A percentile compares a stretch with the other conserved stretches of the same genome.
These are phyloP conservation scores for Lacanobia oleracea DNA, from an alignment of 2,888 invertebrate species.

Conservation along the genomic window DNA sequence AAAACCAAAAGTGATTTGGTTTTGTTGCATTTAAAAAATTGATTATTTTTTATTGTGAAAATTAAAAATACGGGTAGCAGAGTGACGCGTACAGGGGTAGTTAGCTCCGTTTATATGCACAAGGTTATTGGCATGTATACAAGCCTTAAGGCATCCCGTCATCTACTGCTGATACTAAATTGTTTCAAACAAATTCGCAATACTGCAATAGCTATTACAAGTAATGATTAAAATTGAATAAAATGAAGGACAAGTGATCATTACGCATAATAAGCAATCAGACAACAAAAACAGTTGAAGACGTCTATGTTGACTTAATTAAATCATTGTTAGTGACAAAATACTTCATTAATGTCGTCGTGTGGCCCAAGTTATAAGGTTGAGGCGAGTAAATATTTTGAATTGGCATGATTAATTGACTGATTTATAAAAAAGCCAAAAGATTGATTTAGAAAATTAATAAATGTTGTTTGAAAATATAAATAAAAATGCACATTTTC, in stretches of 20 bases:
- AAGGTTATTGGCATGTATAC: too few species aligned
- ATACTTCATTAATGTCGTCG: constrained; percentile 63
- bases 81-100: too few species aligned
- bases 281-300: constrained; percentile 57
- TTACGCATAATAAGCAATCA: constrained; percentile 64
- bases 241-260: constrained; percentile 48
- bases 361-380: constrained; percentile 49
- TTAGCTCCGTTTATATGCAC: too few species aligned
- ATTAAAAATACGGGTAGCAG: too few species aligned
- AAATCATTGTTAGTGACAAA: constrained; percentile 72
- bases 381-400: constrained; percentile 8
- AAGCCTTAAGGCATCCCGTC: too few species aligned
- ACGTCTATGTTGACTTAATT: constrained; percentile 69
- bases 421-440: background rate
- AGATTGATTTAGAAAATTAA: background rate
- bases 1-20: too few species aligned
- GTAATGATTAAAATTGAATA: constrained; percentile 43
- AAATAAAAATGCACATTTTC: too few species aligned
- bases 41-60: too few species aligned
- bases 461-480: too few species aligned
- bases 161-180: background rate
- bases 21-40: too few species aligned
- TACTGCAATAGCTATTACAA: constrained; percentile 21
- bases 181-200: constrained; percentile 22
- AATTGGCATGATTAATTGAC: constrained; percentile 7